Evolutionary conservation across 2,888 invertebrate species (phyloP).

Genomic region (Drosophila mercatorum): DNA sequence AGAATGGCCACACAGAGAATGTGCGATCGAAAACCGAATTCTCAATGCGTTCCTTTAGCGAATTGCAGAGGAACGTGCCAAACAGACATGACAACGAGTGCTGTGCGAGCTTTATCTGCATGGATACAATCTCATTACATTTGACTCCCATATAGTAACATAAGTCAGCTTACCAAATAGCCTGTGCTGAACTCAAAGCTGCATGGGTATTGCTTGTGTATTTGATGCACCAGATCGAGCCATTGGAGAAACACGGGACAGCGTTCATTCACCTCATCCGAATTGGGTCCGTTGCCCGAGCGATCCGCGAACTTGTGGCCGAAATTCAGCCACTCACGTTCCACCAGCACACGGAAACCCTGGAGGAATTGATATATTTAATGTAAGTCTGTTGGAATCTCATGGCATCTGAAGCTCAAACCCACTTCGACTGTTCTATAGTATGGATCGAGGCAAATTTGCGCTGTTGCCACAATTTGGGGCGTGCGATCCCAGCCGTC

Average conservation of each 20-base stretch:
- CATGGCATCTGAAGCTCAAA: neutral
- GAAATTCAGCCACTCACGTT: conserved; percentile 98
- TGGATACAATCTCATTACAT: conserved; percentile 2
- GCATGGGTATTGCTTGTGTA: conserved; percentile 94
- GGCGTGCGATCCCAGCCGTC: conserved; percentile 99
- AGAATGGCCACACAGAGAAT: conserved; percentile 95
- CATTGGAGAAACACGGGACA: conserved; percentile 99
- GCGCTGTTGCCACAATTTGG: conserved; percentile 96
- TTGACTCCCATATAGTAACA: neutral
- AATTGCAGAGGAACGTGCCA: conserved; percentile 98
- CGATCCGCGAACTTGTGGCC: conserved; percentile 99
- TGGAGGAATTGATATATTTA: conserved; percentile 77
- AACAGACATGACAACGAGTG: conserved; percentile 98
- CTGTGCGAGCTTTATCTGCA: conserved; percentile 95
- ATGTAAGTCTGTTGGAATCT: neutral
- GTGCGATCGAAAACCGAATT: conserved; percentile 88
- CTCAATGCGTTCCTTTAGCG: conserved; percentile 89
- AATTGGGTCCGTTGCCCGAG: conserved; percentile 92
- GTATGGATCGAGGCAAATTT: conserved; percentile 96
- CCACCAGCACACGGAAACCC: conserved; percentile 97
- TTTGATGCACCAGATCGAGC: conserved; percentile 98
- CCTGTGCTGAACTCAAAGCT: conserved; percentile 98
- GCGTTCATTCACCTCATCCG: conserved; percentile 96
- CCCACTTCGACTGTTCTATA: conserved; percentile 95
- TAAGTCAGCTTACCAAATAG: conserved; percentile 89